Evolutionary conservation across 2,888 invertebrate genomes (phyloP), one percentile per base, ranked within the genome.

Genomic region (Sceliomorpha sp.): DNA sequence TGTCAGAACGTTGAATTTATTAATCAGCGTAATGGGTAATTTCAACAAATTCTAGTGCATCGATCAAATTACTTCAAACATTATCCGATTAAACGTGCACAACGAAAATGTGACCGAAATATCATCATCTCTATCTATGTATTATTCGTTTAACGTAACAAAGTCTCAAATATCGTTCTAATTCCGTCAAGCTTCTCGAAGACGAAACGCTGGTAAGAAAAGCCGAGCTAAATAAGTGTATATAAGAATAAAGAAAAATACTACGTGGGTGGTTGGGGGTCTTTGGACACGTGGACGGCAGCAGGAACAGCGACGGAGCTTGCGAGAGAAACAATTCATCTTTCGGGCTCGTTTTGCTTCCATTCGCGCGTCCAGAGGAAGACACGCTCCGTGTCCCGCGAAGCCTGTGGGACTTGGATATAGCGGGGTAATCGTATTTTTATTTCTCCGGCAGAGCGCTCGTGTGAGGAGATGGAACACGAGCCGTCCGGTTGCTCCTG

Each of bases 291-390:
- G 37, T 56, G n/a, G n/a, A n/a, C 36, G 45, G 14, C 55, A 45
- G 27, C 36, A 15, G 8, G 3, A n/a, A n/a, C n/a, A n/a, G n/a
- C n/a, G n/a, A n/a, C n/a, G 31, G n/a, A 6, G 51, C 13, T 42
- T 9, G 44, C 42, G 31, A 51, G 24, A 60, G 60, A 60, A 60
- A 51, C 44, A 51, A 51, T 60, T 51, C 37, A 44, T 60, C 50
- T 60, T 60, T 60, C 60, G 12, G 51, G 13, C 51, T 62, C 45
- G 60, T 62, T 62, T 62, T 62, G 32, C 39, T 45, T 62, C 17
- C 45, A 53, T 62, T 51, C 37, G 31, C 50, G 40, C 36, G 34
- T 42, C 44, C 29, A 27, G 17, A 42, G 50, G 26, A 59, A 50
- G 51, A 51, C 37, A 51, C 29, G 34, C 58, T 48, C 40, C 12